Evolutionary conservation across 2,113 vertebrate species (phyloP).

Genomic region (Serinus canaria): DNA sequence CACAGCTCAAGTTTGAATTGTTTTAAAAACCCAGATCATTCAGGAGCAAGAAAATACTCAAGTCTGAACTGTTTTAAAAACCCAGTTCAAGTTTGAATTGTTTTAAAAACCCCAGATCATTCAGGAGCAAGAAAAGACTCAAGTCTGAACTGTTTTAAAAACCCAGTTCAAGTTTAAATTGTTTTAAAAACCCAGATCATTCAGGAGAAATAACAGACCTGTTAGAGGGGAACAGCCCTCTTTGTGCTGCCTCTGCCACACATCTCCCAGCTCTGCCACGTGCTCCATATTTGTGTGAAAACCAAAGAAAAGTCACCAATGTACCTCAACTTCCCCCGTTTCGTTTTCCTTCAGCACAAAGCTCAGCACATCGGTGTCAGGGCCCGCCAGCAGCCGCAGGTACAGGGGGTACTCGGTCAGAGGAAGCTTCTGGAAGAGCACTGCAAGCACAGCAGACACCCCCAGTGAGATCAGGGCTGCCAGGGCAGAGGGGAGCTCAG

Average conservation of each 20-base stretch:
- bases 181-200: not conserved
- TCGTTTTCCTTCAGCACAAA: slow-evolving; percentile 97
- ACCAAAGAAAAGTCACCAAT: not conserved
- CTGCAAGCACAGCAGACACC: slow-evolving; percentile 62
- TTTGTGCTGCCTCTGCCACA: not conserved
- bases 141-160: not conserved
- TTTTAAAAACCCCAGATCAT: not conserved
- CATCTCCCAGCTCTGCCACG: not conserved
- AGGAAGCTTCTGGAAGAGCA: slow-evolving; percentile 91
- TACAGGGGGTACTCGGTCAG: slow-evolving; percentile 85
- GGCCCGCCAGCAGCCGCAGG: slow-evolving; percentile 87
- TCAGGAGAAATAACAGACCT: not conserved
- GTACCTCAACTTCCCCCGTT: slow-evolving; percentile 94
- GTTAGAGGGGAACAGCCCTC: not conserved
- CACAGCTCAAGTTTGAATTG: not conserved
- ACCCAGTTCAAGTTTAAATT: not conserved
- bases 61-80: not conserved
- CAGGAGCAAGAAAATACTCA: not conserved
- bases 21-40: not conserved
- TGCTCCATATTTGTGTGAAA: not conserved
- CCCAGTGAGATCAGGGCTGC: not conserved
- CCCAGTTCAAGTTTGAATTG: not conserved
- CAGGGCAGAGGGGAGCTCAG: not conserved
- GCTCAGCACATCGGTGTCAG: slow-evolving; percentile 82
- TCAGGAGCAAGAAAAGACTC: not conserved